Evolutionary conservation across 2,888 invertebrate genomes (phyloP).

Genomic region (Chromoteleia sp.): DNA sequence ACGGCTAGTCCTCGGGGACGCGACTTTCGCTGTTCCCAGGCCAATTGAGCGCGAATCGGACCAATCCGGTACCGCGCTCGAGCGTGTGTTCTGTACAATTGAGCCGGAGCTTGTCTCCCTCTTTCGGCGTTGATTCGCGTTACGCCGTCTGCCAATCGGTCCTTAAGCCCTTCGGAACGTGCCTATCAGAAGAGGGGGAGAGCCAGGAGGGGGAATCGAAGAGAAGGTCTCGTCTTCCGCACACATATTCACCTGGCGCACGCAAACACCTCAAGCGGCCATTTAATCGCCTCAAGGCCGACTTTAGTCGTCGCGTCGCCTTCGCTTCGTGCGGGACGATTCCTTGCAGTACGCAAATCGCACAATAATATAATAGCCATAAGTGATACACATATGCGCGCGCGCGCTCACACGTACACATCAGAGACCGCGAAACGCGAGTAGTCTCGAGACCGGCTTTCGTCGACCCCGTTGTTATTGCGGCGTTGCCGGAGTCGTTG

Average conservation of each 20-base stretch:
- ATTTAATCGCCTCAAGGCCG: conserved; percentile 80
- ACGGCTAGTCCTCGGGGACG: conserved; percentile 2
- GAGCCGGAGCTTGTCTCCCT: conserved; percentile 63
- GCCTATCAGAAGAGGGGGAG: conserved; percentile 73
- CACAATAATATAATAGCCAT: conserved; percentile 59
- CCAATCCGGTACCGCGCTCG: conserved; percentile 31
- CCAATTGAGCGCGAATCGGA: conserved; percentile 37
- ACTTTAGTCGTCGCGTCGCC: conserved; percentile 71
- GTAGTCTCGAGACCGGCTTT: conserved; percentile 71
- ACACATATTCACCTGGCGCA: conserved; percentile 71
- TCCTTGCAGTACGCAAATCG: conserved; percentile 56
- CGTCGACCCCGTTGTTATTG: conserved; percentile 77
- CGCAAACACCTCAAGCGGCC: conserved; percentile 74
- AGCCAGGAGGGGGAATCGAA: conserved; percentile 27
- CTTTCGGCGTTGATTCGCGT: conserved; percentile 62
- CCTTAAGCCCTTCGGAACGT: conserved; percentile 76
- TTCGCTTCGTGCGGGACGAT: conserved; percentile 64
- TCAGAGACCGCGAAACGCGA: conserved; percentile 58
- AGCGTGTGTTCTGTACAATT: conserved; percentile 35
- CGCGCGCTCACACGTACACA: conserved; percentile 38
- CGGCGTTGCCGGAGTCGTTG: conserved; percentile 72
- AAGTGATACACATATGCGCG: conserved; percentile 53
- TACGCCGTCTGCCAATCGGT: conserved; percentile 74
- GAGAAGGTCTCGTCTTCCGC: conserved; percentile 68
- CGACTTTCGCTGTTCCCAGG: conserved; percentile 21